Conservation (phyloP, 2,888 invertebrate genomes). For the Lasioglossum vierecki region DNA sequence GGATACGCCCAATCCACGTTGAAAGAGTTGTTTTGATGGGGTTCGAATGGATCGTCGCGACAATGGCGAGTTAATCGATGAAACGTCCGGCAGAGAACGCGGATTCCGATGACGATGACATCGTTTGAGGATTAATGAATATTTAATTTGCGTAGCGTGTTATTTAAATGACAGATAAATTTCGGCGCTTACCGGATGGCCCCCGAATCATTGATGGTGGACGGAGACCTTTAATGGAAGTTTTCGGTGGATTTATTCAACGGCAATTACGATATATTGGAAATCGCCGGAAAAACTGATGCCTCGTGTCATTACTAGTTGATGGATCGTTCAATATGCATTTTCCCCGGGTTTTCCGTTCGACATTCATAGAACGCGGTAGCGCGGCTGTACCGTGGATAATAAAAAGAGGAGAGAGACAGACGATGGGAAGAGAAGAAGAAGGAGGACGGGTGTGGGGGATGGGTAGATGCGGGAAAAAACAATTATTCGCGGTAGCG, state of each 20-base stretch:
- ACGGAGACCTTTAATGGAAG: slow-evolving; percentile 12
- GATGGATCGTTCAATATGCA: background rate
- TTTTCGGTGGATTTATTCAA: slow-evolving; percentile 15
- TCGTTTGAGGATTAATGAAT: slow-evolving; percentile 6
- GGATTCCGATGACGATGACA: background rate
- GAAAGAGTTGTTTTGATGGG: background rate
- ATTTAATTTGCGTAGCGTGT: background rate
- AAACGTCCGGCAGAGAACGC: background rate
- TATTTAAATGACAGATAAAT: slow-evolving; percentile 21
- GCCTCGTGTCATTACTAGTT: slow-evolving; percentile 14
- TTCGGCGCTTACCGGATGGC: background rate
- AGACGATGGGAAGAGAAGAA: background rate
- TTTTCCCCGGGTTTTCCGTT: background rate
- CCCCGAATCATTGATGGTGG: background rate
- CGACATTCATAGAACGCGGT: background rate
- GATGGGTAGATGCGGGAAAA: background rate
- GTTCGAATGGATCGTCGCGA: background rate
- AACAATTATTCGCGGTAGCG: slow-evolving; percentile 6
- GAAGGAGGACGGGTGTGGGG: background rate
- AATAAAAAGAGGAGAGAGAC: background rate
- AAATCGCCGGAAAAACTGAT: background rate
- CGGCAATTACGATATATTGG: slow-evolving; percentile 22
- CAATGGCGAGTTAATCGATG: background rate
- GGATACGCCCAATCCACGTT: background rate
- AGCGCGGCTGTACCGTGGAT: background rate